Evolutionary conservation across 2,797 vertebrate genomes (phyloP).

Genomic region (Parauchenoglanis punctatus): DNA sequence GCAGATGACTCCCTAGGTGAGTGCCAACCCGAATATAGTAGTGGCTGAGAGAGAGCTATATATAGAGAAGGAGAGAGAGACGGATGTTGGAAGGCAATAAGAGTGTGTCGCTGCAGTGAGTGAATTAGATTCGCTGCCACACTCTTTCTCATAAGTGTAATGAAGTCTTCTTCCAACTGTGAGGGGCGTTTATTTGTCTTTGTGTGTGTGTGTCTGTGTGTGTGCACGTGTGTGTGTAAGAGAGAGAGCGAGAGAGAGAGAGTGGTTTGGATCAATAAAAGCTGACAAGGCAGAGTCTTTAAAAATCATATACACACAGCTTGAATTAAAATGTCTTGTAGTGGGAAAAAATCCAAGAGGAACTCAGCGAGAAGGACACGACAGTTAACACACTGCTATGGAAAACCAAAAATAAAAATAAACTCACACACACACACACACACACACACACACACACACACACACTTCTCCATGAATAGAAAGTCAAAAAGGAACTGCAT

Average conservation of each 20-base stretch:
- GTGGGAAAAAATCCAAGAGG: conserved; percentile 31
- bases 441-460: neutral
- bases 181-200: conserved; percentile 36
- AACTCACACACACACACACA: neutral
- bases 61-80: conserved; percentile 40
- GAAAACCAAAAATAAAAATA: neutral
- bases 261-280: conserved; percentile 44
- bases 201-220: conserved; percentile 16
- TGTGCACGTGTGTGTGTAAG: neutral
- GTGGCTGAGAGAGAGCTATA: conserved; percentile 27
- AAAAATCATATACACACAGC: conserved; percentile 37
- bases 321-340: conserved; percentile 13
- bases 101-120: conserved; percentile 59
- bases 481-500: neutral
- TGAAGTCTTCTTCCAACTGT: conserved; percentile 66
- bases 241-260: neutral
- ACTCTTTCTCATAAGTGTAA: conserved; percentile 72
- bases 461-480: neutral
- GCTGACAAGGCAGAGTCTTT: conserved; percentile 48
- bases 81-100: conserved; percentile 72
- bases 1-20: conserved; percentile 69
- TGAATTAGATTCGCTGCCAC: conserved; percentile 72
- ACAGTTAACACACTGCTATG: neutral
- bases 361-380: neutral
- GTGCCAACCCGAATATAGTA: conserved; percentile 62